phyloP scores from a whole-genome alignment of 2,888 invertebrate genomes.

The Acrobasis consociella region DNA sequence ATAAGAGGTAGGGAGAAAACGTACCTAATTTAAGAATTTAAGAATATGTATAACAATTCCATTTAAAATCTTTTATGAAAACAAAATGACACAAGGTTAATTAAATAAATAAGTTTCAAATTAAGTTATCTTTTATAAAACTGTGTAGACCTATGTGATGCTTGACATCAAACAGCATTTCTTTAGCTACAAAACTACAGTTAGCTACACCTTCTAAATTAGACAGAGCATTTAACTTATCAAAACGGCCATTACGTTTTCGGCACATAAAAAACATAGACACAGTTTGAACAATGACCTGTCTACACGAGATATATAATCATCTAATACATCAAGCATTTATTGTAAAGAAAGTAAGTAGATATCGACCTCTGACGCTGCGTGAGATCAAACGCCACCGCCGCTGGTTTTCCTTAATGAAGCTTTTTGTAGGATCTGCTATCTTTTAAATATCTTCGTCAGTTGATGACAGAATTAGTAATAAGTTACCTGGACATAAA shows the following conservation, averaged over 20 bases:
- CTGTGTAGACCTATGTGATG: too few relatives aligned
- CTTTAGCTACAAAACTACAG: neutral
- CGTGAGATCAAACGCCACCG: conserved; percentile 32
- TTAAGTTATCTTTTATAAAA: too few relatives aligned
- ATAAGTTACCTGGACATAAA: conserved; percentile 37
- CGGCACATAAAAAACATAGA: neutral
- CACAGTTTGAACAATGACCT: neutral
- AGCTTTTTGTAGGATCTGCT: conserved; percentile 38
- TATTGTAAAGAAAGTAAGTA: conserved; percentile 8
- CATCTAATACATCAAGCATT: conserved; percentile 9
- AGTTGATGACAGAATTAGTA: conserved; percentile 39
- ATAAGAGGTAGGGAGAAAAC: too few relatives aligned
- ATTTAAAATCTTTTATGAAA: too few relatives aligned
- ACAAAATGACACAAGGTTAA: too few relatives aligned
- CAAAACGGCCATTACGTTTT: neutral
- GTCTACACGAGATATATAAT: conserved; percentile 6
- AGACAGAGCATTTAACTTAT: neutral
- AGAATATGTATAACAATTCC: too few relatives aligned
- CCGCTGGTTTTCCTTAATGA: conserved; percentile 33
- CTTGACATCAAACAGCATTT: neutral
- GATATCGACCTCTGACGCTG: neutral
- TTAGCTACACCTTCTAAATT: neutral
- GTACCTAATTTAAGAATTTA: too few relatives aligned
- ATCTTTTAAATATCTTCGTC: conserved; percentile 39
- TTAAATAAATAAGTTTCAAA: too few relatives aligned